A percentile compares a stretch with the other conserved stretches of the same genome.
These are phyloP conservation scores for Heptranchias perlo DNA, from an alignment of 2,113 vertebrate species.

Conservation along the genomic window DNA sequence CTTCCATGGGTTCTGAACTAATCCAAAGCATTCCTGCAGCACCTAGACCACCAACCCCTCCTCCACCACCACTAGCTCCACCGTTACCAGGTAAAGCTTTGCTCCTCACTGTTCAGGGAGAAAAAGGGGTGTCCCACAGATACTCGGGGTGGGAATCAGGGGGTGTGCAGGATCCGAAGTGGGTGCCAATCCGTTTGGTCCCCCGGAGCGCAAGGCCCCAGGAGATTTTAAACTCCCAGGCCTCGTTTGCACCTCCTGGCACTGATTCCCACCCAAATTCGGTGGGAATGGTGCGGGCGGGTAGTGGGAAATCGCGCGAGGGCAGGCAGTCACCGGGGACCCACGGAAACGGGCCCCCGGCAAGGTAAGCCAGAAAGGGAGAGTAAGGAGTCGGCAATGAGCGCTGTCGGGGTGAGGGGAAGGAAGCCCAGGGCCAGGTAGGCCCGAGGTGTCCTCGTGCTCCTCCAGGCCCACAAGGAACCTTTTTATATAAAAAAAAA, in stretches of 20 bases:
- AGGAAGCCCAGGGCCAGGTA: neutral
- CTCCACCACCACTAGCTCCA: slow-evolving; percentile 61
- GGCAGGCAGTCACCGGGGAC: no score
- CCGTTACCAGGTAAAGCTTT: slow-evolving; percentile 56
- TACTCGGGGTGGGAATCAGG: neutral
- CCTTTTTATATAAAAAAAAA: no score
- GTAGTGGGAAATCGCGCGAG: no score
- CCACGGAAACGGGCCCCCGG: no score
- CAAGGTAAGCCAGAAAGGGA: no score
- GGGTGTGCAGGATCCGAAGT: neutral
- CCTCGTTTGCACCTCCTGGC: no score
- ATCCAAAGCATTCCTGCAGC: slow-evolving; percentile 49
- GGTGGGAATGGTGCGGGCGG: no score
- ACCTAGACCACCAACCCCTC: slow-evolving; percentile 67
- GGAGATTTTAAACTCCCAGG: neutral
- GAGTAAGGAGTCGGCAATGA: no score
- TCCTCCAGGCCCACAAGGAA: neutral
- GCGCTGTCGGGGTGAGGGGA: neutral
- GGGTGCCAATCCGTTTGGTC: neutral
- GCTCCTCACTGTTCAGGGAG: neutral
- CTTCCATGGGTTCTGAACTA: neutral
- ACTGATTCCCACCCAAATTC: no score
- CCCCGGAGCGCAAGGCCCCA: no score
- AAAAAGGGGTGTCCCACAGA: neutral
- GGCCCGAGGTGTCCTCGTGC: neutral